These are phyloP conservation scores for Sinonovacula constricta DNA, from an alignment of 1,140 invertebrate species.

Conservation along the genomic window DNA sequence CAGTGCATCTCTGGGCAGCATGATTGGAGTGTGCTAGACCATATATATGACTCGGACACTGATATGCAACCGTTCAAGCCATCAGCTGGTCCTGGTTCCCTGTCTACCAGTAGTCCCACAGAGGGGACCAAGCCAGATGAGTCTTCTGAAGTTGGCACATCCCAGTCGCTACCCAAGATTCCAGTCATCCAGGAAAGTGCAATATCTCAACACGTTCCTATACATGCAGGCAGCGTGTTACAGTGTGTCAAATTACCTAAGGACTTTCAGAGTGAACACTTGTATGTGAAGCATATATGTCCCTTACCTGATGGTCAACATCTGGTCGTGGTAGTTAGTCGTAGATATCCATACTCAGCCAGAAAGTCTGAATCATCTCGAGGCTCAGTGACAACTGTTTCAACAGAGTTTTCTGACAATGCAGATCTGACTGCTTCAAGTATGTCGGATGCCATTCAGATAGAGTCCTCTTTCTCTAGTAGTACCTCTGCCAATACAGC, in stretches of 20 bases:
- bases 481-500: neutral
- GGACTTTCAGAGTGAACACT: constrained; percentile 60
- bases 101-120: constrained; percentile 39
- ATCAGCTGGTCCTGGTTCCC: constrained; percentile 56
- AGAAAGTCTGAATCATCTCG: constrained; percentile 2
- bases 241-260: constrained; percentile 74
- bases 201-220: constrained; percentile 35
- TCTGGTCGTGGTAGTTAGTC: constrained; percentile 71
- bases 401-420: constrained; percentile 17
- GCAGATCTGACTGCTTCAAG: constrained; percentile 28
- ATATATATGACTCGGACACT: constrained; percentile 70
- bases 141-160: constrained; percentile 1
- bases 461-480: neutral
- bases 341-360: constrained; percentile 40
- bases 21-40: constrained; percentile 56
- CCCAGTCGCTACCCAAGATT: constrained; percentile 14
- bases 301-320: constrained; percentile 71
- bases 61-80: constrained; percentile 73
- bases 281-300: constrained; percentile 66
- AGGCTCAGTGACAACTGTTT: constrained; percentile 18
- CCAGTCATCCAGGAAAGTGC: constrained; percentile 29
- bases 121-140: constrained; percentile 36
- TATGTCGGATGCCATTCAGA: constrained; percentile 16
- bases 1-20: constrained; percentile 56
- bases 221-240: constrained; percentile 63